Evolutionary conservation across 2,113 vertebrate genomes (phyloP).

Genomic region (Shinisaurus crocodilurus): DNA sequence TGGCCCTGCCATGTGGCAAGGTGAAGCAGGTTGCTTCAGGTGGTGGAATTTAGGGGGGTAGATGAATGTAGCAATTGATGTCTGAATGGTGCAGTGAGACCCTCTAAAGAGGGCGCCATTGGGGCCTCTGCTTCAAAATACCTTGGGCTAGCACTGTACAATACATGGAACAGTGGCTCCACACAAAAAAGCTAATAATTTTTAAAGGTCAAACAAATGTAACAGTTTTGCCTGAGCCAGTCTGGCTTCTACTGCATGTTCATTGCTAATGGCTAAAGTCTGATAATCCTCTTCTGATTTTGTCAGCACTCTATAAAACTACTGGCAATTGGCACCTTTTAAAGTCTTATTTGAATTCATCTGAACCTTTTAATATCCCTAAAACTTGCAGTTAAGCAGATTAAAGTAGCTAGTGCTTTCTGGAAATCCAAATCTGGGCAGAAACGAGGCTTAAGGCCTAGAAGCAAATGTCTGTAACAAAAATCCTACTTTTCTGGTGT

Average conservation of each 20-base stretch:
- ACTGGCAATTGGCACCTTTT: background rate
- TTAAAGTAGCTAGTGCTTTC: background rate
- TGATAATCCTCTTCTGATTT: background rate
- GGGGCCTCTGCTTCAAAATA: background rate
- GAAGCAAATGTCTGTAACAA: background rate
- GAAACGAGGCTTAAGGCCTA: background rate
- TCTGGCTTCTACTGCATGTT: accelerated
- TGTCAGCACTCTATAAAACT: background rate
- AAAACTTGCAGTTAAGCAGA: conserved; percentile 36
- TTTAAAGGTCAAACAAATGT: background rate
- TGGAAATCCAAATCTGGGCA: background rate
- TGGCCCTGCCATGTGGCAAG: background rate
- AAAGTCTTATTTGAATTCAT: background rate
- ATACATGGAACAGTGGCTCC: background rate
- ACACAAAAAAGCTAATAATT: background rate
- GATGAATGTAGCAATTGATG: background rate
- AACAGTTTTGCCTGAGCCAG: background rate
- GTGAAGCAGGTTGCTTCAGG: background rate
- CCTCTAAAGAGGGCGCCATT: background rate
- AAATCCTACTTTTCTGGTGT: background rate
- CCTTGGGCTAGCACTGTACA: background rate
- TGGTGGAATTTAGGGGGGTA: background rate
- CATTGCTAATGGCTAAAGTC: background rate
- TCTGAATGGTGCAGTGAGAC: background rate
- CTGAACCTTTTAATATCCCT: background rate